Evolutionary conservation across 2,113 vertebrate species (phyloP), one percentile per base, ranked within the genome.

Genomic region (Isichthys henryi): DNA sequence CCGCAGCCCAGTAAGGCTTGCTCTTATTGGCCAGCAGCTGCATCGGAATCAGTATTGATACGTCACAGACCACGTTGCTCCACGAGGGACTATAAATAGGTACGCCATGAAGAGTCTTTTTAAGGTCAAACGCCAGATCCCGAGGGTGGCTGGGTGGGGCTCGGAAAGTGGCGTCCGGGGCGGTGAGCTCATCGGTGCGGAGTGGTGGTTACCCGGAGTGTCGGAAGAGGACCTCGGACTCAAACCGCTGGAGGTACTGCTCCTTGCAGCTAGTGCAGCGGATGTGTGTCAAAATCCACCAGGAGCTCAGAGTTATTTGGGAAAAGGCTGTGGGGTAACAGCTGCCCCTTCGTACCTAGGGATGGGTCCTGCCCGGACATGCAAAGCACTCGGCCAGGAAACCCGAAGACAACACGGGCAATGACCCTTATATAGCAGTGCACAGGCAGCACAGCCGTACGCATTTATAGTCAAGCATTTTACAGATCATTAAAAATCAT

Each of bases 41-140:
- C 45, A 87, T 89, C 91, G 83, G 31, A 10, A 66, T 85, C 39
- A 52, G 82, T 56, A 93, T 91, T 89, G 82, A 89, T 91, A 23
- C 19, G 89, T 90, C 91, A 90, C 66, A 83, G 49, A 23, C 31
- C 74, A 50, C 87, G 1, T 88, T 90, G 49, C 35, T 45, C 85
- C 77, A 90, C n/a, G 3, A 23, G 21, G 49, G 86, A 52, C 93
- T 95, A 96, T 94, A 95, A 95, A 96, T 96, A 96, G 94, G 90
- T 66, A 88, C 70, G 49, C 90, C 91, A 87, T 77, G 45, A 53
- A 90, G 53, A 43, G 94, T 83, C 95, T 95, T 95, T 95, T 95
- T 94, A 96, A 93, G 95, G 95, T 89, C 93, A 93, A 88, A 80
- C 19, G 88, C 87, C 9, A 88, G 56, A 91, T 88, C 89, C 10